phyloP scores from a whole-genome alignment of 2,113 vertebrate genomes.

The Abramis brama region DNA sequence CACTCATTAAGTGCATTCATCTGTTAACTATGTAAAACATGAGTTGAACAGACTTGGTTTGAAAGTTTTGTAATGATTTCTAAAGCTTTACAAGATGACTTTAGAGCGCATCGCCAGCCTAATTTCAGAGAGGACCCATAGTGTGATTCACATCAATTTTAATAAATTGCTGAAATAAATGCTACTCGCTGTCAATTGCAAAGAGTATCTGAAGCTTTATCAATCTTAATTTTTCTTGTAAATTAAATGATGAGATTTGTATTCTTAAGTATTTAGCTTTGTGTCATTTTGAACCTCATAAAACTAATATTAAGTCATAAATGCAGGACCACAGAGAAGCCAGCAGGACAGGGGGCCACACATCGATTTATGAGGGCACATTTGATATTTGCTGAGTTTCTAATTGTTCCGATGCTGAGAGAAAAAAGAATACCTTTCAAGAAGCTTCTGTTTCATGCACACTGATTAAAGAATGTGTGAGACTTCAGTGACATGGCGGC shows the following conservation, averaged over 20 bases:
- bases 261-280: constrained; percentile 2
- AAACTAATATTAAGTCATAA: constrained; percentile 25
- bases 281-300: background rate
- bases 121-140: constrained; percentile 27
- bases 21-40: background rate
- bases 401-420: constrained; percentile 77
- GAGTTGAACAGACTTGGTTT: constrained; percentile 18
- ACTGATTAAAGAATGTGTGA: constrained; percentile 88
- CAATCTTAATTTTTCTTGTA: background rate
- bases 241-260: background rate
- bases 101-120: background rate
- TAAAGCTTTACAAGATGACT: constrained; percentile 17
- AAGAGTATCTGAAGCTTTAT: background rate
- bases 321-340: constrained; percentile 32
- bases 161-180: background rate
- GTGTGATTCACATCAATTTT: constrained; percentile 7
- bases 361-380: constrained; percentile 23
- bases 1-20: background rate
- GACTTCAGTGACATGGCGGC: constrained; percentile 86
- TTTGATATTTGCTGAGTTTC: constrained; percentile 63
- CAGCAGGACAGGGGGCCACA: constrained; percentile 38
- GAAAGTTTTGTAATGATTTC: constrained; percentile 1
- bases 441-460: constrained; percentile 74
- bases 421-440: constrained; percentile 76
- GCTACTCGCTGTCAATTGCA: background rate